Evolutionary conservation across 2,888 invertebrate genomes (phyloP), one percentile per base, ranked within the genome.

Genomic region (Laothoe populi): DNA sequence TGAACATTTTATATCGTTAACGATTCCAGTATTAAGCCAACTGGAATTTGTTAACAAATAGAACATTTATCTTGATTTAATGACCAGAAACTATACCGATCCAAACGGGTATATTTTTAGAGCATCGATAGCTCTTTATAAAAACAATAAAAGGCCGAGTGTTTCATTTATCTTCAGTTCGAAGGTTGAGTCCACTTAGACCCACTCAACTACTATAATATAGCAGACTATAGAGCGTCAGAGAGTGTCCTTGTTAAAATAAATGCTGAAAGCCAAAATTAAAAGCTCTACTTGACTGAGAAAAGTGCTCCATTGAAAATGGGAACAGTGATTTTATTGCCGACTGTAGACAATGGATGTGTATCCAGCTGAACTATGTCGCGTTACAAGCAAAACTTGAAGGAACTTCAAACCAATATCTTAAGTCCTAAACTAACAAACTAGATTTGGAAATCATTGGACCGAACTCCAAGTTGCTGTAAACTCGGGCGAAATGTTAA

Each of bases 361-460:
- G 48, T 62, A 53, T 46, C 57, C 31, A 57, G n/a, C 58, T 23
- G 35, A 63, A 60, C 40, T 60, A 53, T 61, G 49, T 61, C 49
- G 42, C 31, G 13, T 53, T 31, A 61, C 53, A 53, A 61, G 40
- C 53, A 72, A 35, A 53, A 75, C 74, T 75, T 61, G 23, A 67
- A 63, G 67, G 65, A 76, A 77, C 74, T 78, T 69, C 44, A 70
- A 63, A 65, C 76, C 70, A 77, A 79, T 77, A 79, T 77, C 76
- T 73, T 73, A 68, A 69, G 77, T 76, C 83, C 86, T 82, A 82
- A 86, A 84, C 83, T 75, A 84, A 84, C 83, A 84, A 83, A 83
- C 79, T 79, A 71, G 75, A 80, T 83, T 79, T 76, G 72, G 72
- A 71, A 84, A 83, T 82, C 80, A 80, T 80, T 80, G 81, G 74